Evolutionary conservation across 1,140 invertebrate genomes (phyloP).

Genomic region (Cotesia vestalis): DNA sequence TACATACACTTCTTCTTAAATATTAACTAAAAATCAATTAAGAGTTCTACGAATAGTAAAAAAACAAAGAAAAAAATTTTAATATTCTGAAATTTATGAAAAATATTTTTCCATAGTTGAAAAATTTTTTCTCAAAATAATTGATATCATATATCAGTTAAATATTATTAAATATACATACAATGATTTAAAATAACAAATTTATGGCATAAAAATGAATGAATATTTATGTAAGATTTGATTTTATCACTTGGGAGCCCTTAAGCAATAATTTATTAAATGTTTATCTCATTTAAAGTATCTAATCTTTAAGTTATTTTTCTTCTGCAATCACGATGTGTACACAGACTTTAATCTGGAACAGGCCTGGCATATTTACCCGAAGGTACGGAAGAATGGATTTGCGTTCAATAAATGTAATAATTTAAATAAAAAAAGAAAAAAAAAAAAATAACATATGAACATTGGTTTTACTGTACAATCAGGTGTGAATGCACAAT

Average conservation of each 20-base stretch:
- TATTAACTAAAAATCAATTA: neutral
- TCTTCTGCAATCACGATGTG: constrained; percentile 18
- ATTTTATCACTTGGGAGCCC: neutral
- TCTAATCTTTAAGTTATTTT: constrained; percentile 17
- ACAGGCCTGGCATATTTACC: constrained; percentile 27
- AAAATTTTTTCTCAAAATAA: neutral
- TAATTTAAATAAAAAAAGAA: constrained; percentile 5
- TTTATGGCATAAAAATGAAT: too few relatives aligned
- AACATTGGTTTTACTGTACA: neutral
- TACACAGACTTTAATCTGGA: constrained; percentile 32
- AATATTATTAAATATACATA: constrained; percentile 3
- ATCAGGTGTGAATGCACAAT: constrained; percentile 20
- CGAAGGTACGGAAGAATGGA: constrained; percentile 27
- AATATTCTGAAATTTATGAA: neutral
- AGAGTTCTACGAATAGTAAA: too few relatives aligned
- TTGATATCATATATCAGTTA: neutral
- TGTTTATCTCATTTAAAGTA: constrained; percentile 13
- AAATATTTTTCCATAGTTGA: neutral
- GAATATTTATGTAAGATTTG: too few relatives aligned
- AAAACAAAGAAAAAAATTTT: neutral
- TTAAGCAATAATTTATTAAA: constrained; percentile 5
- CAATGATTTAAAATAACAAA: too few relatives aligned
- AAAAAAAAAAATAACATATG: neutral
- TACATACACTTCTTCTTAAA: constrained; percentile 11
- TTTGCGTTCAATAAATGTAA: neutral